Evolutionary conservation across 1,140 invertebrate genomes (phyloP), one percentile per base, ranked within the genome.

Genomic region (Meloidogyne floridensis): DNA sequence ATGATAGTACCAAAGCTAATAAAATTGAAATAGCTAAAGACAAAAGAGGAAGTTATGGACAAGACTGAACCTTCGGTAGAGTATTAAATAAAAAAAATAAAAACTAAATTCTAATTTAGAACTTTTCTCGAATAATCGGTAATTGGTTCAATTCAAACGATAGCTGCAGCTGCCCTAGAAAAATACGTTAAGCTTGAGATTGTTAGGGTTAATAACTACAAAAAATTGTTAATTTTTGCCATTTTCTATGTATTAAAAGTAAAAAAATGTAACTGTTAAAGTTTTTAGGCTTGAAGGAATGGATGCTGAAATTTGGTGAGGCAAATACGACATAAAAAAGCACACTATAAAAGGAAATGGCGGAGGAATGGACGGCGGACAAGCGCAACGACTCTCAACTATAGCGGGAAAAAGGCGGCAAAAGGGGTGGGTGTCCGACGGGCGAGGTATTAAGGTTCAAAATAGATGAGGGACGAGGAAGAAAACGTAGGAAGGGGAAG

Each of bases 401-500:
- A 65, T 18, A 47, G 77, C 69, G 43, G 77, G 20, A 54, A 79
- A 72, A 7, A 69, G 59, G 76, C 47, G 51, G 53, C 13, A 74
- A 59, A 77, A 65, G 53, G 8, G 76, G 18, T 32, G 32, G 54
- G 77, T 7, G 18, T 51, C 43, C 53, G 18, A 54, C 15, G 18
- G 20, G 72, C 15, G 18, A 47, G 53, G 70, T 20, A 71, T 51
- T 18, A n/a, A 54, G n/a, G 72, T 11, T 43, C 13, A 15, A 18
- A 74, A 74, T 71, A 42, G 70, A 73, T 10, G 72, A 74, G 72
- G n/a, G 18, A 74, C n/a, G 72, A 54, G 53, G 72, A 74, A 74
- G 10, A 18, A 65, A 65, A 65, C 59, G 59, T 65, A 65, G 47
- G 7, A 6, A 47, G 59, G 32, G 56, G 59, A 13, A 65, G 7